A percentile compares a stretch with the other conserved stretches of the same genome.
phyloP scores from a whole-genome alignment of 2,797 vertebrate genomes.

The Poeciliopsis gracilis region DNA sequence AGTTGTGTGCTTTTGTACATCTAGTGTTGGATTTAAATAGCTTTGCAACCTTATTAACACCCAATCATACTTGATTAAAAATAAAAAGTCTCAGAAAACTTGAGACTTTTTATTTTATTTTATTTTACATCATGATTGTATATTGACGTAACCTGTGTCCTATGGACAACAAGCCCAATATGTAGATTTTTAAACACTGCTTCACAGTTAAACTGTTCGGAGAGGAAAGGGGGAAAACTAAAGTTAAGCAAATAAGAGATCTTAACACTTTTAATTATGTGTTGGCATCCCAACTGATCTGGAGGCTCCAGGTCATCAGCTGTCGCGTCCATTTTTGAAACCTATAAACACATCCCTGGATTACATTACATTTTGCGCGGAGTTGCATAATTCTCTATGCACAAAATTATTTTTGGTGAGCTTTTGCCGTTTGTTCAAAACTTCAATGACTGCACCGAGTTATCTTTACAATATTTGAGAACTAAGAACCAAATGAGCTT shows the following conservation, averaged over 20 bases:
- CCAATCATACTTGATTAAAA: not conserved
- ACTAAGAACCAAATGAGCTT: not conserved
- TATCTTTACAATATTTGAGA: not conserved
- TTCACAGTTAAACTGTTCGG: not conserved
- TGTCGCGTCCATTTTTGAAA: not conserved
- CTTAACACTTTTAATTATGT: not conserved
- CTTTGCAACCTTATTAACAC: not conserved
- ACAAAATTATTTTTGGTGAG: not conserved
- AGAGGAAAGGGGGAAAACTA: not conserved
- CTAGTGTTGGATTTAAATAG: not conserved
- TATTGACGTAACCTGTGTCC: not conserved
- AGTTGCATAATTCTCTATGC: no score
- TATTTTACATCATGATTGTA: not conserved
- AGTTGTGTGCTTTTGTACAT: not conserved
- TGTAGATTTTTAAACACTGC: not conserved
- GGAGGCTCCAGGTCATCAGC: not conserved
- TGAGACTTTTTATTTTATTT: not conserved
- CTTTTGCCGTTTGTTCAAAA: not conserved
- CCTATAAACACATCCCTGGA: not conserved
- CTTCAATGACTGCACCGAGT: not conserved
- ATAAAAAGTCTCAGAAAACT: not conserved
- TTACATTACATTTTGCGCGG: not conserved
- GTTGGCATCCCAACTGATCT: not conserved
- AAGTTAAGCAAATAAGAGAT: not conserved
- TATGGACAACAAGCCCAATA: not conserved